Conservation (phyloP, 2,113 vertebrate genomes). For the Jaculus jaculus region DNA sequence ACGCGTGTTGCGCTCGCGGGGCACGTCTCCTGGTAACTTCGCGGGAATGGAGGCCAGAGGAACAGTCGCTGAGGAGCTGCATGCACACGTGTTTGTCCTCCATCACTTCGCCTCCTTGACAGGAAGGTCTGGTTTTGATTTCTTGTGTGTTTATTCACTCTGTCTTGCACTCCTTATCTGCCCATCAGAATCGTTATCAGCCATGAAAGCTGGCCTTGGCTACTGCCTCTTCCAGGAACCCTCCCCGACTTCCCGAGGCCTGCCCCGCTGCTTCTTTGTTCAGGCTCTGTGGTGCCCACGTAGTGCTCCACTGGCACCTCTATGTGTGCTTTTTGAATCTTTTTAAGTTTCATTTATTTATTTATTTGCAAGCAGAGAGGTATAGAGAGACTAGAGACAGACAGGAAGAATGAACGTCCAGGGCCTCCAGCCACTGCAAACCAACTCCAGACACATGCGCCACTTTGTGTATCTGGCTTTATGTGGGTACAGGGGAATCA, state of each 20-base stretch:
- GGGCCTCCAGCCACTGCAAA: too few species aligned
- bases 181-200: background rate
- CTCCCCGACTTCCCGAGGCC: background rate
- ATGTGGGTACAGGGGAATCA: too few species aligned
- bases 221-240: background rate
- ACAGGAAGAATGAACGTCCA: too few species aligned
- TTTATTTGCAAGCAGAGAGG: too few species aligned
- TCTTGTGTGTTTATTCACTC: background rate
- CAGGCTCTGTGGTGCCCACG: fast-evolving
- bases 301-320: background rate
- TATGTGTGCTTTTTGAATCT: too few species aligned
- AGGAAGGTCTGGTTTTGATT: background rate
- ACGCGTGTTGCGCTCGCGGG: background rate
- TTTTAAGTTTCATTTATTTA: too few species aligned
- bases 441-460: too few species aligned
- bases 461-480: too few species aligned
- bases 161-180: background rate
- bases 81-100: background rate
- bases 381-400: too few species aligned
- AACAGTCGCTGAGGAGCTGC: background rate
- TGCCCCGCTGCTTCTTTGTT: background rate
- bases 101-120: background rate
- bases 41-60: background rate
- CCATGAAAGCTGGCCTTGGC: background rate
- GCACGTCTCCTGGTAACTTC: background rate